Percentiles rank a stretch among this genome's conserved stretches.
phyloP scores from a whole-genome alignment of 2,797 vertebrate species.

The Meriones psammophilus region DNA sequence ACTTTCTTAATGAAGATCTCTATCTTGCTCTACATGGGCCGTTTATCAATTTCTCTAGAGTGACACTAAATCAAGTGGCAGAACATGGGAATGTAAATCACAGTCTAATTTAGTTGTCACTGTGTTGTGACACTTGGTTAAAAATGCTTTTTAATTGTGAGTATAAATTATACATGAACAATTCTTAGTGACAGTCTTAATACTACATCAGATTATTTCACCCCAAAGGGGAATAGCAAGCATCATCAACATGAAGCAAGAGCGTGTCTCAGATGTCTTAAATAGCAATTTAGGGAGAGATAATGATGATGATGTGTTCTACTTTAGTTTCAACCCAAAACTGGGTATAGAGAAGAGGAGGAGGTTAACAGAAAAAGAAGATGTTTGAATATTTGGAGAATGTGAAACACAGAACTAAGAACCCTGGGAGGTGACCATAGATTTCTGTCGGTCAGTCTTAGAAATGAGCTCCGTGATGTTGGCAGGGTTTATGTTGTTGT shows the following conservation, averaged over 20 bases:
- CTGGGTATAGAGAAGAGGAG: background rate
- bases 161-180: slow-evolving; percentile 91
- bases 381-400: background rate
- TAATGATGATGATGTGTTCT: slow-evolving; percentile 62
- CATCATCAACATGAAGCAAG: slow-evolving; percentile 75
- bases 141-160: slow-evolving; percentile 92
- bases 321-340: slow-evolving; percentile 26
- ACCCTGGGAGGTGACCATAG: background rate
- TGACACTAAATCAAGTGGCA: slow-evolving; percentile 89
- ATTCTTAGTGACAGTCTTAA: slow-evolving; percentile 89
- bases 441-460: background rate
- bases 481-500: too few species aligned
- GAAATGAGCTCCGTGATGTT: background rate
- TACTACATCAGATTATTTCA: slow-evolving; percentile 86
- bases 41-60: slow-evolving; percentile 87
- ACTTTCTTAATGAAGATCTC: slow-evolving; percentile 83
- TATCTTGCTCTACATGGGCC: slow-evolving; percentile 82
- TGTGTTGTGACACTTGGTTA: slow-evolving; percentile 91
- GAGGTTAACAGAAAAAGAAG: background rate
- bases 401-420: too few species aligned
- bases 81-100: slow-evolving; percentile 89
- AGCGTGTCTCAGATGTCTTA: slow-evolving; percentile 76
- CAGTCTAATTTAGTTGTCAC: slow-evolving; percentile 91
- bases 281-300: slow-evolving; percentile 69
- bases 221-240: slow-evolving; percentile 78